Evolutionary conservation across 2,797 vertebrate species (phyloP).

Genomic region (Nothura maculosa): DNA sequence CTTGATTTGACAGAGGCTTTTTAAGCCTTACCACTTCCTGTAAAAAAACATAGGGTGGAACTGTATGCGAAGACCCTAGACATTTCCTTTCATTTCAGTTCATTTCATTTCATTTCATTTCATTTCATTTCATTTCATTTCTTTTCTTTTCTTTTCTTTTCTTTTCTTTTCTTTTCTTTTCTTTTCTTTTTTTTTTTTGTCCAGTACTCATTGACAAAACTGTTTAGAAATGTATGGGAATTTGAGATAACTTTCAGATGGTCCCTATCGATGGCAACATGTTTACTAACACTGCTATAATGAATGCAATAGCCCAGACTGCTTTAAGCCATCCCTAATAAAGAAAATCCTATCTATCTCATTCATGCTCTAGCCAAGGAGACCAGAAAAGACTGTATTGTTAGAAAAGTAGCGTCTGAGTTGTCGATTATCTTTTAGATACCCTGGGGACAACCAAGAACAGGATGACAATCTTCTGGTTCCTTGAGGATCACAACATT

Average conservation of each 20-base stretch:
- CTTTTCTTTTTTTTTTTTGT: constrained; percentile 1
- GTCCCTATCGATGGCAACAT: neutral
- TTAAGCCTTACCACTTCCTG: neutral
- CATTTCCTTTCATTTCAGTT: no score
- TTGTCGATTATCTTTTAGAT: neutral
- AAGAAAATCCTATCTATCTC: neutral
- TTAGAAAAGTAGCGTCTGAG: neutral
- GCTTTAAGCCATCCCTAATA: neutral
- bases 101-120: no score
- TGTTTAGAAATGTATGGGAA: neutral
- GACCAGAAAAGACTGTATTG: neutral
- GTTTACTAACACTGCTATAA: neutral
- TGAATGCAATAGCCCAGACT: neutral
- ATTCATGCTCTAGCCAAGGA: neutral
- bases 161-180: no score
- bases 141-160: no score
- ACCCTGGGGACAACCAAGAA: neutral
- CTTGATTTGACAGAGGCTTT: neutral
- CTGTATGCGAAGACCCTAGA: neutral
- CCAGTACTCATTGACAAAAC: neutral
- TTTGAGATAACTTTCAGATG: neutral
- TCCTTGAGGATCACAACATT: neutral
- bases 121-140: no score
- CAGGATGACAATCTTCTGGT: neutral
- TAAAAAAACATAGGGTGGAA: neutral